These are phyloP conservation scores for Rhinichthys klamathensis DNA, from an alignment of 2,113 vertebrate genomes.

Conservation along the genomic window DNA sequence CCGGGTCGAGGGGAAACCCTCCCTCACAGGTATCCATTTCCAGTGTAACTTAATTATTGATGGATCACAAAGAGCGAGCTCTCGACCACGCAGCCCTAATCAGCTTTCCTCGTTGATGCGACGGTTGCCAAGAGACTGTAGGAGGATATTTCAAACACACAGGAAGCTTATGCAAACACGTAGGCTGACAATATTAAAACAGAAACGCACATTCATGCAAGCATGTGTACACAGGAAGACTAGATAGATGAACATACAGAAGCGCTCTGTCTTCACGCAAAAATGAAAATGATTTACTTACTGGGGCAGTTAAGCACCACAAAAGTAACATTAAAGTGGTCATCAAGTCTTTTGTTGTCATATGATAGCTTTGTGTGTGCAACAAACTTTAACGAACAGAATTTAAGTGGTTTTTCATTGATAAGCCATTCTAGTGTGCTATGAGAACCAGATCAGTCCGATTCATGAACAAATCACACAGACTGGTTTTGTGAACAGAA, in stretches of 20 bases:
- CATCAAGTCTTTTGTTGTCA: neutral
- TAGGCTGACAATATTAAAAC: slow-evolving; percentile 33
- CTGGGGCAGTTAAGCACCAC: neutral
- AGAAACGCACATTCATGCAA: neutral
- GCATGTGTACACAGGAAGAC: neutral
- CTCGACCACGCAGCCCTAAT: slow-evolving; percentile 53
- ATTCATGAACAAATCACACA: neutral
- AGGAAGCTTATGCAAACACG: slow-evolving; percentile 55
- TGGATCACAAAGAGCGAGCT: slow-evolving; percentile 64
- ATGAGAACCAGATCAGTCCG: neutral
- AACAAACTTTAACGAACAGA: neutral
- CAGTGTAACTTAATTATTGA: slow-evolving; percentile 73
- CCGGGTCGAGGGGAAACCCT: slow-evolving; percentile 49
- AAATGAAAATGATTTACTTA: neutral
- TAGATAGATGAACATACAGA: neutral
- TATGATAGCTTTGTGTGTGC: neutral
- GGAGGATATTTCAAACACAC: slow-evolving; percentile 60
- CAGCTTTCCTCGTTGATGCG: slow-evolving; percentile 67
- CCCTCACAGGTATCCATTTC: slow-evolving; percentile 66
- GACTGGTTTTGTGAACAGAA: neutral
- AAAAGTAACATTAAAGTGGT: neutral
- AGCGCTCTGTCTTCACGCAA: neutral
- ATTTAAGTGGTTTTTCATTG: neutral
- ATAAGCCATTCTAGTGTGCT: no score
- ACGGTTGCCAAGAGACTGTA: slow-evolving; percentile 70